phyloP scores from a whole-genome alignment of 2,113 vertebrate species.

The Antigone vipio region DNA sequence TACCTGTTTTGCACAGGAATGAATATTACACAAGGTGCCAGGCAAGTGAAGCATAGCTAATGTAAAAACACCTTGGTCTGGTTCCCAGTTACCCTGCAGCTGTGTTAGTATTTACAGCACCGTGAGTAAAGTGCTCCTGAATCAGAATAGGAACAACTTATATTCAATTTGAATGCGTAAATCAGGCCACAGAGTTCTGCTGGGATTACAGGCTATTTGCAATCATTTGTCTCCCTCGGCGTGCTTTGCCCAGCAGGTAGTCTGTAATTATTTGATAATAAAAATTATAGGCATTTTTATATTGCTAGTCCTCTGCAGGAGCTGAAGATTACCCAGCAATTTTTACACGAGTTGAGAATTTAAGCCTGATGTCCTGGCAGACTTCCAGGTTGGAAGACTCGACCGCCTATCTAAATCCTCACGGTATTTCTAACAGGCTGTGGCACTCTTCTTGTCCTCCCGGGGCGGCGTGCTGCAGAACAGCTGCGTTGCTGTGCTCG shows the following conservation, averaged over 20 bases:
- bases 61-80: slow-evolving; percentile 50
- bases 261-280: slow-evolving; percentile 61
- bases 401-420: neutral
- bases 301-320: slow-evolving; percentile 44
- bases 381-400: slow-evolving; percentile 34
- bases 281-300: slow-evolving; percentile 54
- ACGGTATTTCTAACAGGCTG: neutral
- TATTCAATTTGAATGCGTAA: neutral
- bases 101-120: slow-evolving; percentile 55
- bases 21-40: slow-evolving; percentile 46
- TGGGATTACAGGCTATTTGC: slow-evolving; percentile 43
- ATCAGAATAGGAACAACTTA: slow-evolving; percentile 26
- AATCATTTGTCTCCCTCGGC: slow-evolving; percentile 32
- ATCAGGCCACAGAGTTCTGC: slow-evolving; percentile 5
- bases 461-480: fast-evolving
- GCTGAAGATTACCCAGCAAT: slow-evolving; percentile 45
- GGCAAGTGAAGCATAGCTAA: slow-evolving; percentile 52
- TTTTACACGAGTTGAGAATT: slow-evolving; percentile 7
- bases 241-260: slow-evolving; percentile 53
- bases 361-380: slow-evolving; percentile 46
- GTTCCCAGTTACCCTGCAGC: slow-evolving; percentile 48
- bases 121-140: neutral
- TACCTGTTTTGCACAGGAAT: slow-evolving; percentile 52
- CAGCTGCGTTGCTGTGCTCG: neutral
- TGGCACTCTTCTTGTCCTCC: slow-evolving; percentile 12